Percentiles rank a stretch among this genome's conserved stretches.
These are phyloP conservation scores for Stomorhina lunata DNA, from an alignment of 2,888 invertebrate species.

Conservation along the genomic window DNA sequence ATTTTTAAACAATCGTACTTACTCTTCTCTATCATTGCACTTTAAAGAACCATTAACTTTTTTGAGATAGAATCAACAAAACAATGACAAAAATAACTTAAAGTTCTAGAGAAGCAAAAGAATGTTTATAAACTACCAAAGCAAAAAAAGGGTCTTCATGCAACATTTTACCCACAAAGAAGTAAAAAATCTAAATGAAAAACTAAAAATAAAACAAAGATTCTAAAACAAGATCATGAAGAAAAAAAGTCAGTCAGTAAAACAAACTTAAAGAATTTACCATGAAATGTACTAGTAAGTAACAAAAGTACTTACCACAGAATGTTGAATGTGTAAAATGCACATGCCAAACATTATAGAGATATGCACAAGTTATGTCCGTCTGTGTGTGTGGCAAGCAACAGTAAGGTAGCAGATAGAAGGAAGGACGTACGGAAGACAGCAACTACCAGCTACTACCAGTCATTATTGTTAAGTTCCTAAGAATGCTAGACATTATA, in stretches of 20 bases:
- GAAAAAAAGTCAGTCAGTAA: slow-evolving; percentile 53
- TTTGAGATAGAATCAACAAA: slow-evolving; percentile 15
- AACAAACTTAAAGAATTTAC: slow-evolving; percentile 52
- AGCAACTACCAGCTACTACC: background rate
- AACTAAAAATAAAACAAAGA: background rate
- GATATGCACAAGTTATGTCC: too few relatives aligned
- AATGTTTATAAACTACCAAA: background rate
- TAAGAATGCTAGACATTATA: too few relatives aligned
- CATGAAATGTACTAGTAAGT: slow-evolving; percentile 20
- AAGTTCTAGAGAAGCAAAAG: background rate
- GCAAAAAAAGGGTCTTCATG: slow-evolving; percentile 5
- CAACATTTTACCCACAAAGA: background rate
- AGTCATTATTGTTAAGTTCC: slow-evolving; percentile 19
- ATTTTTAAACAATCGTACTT: slow-evolving; percentile 43
- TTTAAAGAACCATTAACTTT: slow-evolving; percentile 50
- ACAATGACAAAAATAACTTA: background rate
- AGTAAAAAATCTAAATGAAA: background rate
- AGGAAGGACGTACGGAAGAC: background rate
- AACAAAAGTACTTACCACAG: background rate
- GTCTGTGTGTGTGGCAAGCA: slow-evolving; percentile 14
- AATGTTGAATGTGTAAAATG: slow-evolving; percentile 58
- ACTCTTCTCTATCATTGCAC: slow-evolving; percentile 25
- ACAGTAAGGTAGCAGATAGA: background rate
- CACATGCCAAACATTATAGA: slow-evolving; percentile 58
- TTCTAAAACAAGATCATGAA: slow-evolving; percentile 34